Evolutionary conservation across 1,140 invertebrate species (phyloP).

Genomic region (Lamellibrachia luymesi): DNA sequence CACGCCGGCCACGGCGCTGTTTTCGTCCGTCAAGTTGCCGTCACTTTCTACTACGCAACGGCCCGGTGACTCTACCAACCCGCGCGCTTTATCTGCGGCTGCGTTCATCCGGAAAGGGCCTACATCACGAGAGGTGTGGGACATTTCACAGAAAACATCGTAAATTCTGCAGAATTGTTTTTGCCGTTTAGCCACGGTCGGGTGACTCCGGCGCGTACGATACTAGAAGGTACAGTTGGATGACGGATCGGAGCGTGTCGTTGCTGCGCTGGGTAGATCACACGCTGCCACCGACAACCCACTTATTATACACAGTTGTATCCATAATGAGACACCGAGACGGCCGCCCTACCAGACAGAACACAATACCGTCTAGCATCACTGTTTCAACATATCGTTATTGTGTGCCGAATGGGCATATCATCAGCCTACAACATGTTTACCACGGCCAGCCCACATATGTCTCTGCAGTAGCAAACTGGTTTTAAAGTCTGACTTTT

Average conservation of each 20-base stretch:
- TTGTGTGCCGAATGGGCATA: not conserved
- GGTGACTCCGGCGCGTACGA: too few species aligned
- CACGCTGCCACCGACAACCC: not conserved
- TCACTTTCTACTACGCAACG: too few species aligned
- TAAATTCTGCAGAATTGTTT: not conserved
- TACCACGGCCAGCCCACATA: not conserved
- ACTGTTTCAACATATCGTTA: not conserved
- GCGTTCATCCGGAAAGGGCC: not conserved
- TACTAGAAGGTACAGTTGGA: not conserved
- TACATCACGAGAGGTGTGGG: not conserved
- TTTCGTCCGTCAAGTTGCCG: not conserved
- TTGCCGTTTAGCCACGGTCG: not conserved
- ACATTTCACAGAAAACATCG: not conserved
- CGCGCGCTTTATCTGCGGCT: not conserved
- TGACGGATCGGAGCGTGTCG: not conserved
- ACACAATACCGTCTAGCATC: not conserved
- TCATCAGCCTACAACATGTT: not conserved
- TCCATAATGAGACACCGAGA: not conserved
- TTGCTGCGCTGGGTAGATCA: not conserved
- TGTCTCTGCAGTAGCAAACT: not conserved
- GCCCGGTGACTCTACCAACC: not conserved
- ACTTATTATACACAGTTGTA: not conserved
- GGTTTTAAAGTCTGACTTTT: too few species aligned
- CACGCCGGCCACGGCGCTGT: not conserved
- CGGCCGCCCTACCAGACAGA: not conserved